Evolutionary conservation across 2,797 vertebrate genomes (phyloP), one percentile per base, ranked within the genome.

Genomic region (Micromesistius poutassou): DNA sequence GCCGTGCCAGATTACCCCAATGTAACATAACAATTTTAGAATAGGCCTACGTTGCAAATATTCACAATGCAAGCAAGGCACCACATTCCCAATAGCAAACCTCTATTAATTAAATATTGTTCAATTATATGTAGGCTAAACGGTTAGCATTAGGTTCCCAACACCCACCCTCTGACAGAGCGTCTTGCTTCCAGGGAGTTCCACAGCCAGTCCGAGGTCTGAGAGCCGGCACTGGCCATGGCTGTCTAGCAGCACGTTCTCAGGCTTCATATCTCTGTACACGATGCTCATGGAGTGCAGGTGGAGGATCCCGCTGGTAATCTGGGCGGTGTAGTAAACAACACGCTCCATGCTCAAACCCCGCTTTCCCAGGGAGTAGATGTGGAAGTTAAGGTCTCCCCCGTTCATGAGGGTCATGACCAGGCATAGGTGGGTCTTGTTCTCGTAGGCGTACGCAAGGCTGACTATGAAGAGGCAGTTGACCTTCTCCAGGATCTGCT

Each of bases 341-440:
- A 97, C 92, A 0, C 96, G 94, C 13, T 94, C 91, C 91, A 95
- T 93, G 38, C 93, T 89, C 76, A 99, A 90, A 4, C 97, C 97
- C 70, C 93, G 94, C 42, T 91, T 81, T 28, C 96, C 97, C 0
- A 97, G 91, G 1, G 95, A 92, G 75, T 98, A 98, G 91, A 98
- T 97, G 82, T 98, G 98, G 84, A 94, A 97, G 85, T 89, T 95
- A 81, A 98, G 95, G 91, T 98, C 97, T 16, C 97, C 97, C 40
- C 96, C 97, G 7, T 95, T 97, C 97, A 97, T 97, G 82, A 98
- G 93, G 89, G 94, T 96, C 95, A 97, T 98, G 86, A 96, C 94
- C 88, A 99, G 94, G 91, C 97, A 98, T 88, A 98, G 92, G 80
- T 97, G 95, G 77, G 83, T 92, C 89, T 94, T 96, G 93, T 78